These are phyloP conservation scores for Varanus salvator DNA, from an alignment of 2,113 vertebrate species.

Conservation along the genomic window DNA sequence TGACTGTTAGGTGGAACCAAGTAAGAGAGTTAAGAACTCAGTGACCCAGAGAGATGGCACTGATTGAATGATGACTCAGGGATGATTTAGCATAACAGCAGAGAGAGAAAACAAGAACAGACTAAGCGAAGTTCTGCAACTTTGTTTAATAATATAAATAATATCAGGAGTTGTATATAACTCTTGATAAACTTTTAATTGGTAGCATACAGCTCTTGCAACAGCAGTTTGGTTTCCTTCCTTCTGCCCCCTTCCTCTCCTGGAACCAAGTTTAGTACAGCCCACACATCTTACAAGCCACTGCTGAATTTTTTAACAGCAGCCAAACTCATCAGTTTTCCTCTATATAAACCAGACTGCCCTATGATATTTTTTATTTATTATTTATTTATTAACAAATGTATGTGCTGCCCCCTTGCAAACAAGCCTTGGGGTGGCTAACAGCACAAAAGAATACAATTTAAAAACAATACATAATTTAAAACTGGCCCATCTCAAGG, in stretches of 20 bases:
- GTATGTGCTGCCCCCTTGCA: too few relatives aligned
- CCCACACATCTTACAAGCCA: neutral
- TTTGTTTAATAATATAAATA: neutral
- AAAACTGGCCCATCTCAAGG: too few relatives aligned
- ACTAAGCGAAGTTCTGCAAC: neutral
- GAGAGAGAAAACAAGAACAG: neutral
- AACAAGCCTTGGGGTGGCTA: too few relatives aligned
- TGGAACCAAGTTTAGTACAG: neutral
- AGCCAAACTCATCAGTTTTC: neutral
- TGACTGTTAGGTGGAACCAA: neutral
- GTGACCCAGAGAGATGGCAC: neutral
- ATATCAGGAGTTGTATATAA: neutral
- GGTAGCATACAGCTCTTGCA: neutral
- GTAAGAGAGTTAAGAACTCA: neutral
- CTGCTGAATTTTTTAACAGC: neutral
- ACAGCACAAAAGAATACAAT: too few relatives aligned
- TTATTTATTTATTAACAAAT: too few relatives aligned
- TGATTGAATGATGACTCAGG: neutral
- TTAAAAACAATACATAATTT: too few relatives aligned
- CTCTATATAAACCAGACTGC: neutral
- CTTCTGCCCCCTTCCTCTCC: neutral
- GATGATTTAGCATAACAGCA: neutral
- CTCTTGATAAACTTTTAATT: neutral
- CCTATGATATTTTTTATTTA: neutral
- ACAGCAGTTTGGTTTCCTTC: neutral